These are phyloP conservation scores for Gymnocypris eckloni DNA, from an alignment of 2,797 vertebrate species.

Conservation along the genomic window DNA sequence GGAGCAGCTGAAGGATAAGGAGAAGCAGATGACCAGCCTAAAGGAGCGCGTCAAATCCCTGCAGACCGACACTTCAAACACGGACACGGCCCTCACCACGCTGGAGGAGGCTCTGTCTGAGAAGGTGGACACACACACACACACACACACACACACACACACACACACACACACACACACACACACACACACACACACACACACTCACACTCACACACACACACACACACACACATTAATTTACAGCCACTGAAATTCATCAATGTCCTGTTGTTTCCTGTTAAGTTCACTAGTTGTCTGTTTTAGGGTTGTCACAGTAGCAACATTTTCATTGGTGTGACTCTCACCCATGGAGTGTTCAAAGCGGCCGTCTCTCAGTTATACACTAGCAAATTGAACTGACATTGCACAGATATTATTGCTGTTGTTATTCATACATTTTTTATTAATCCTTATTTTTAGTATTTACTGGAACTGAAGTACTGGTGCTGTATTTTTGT, in stretches of 20 bases:
- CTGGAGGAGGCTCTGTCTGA: constrained; percentile 95
- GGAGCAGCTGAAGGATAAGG: constrained; percentile 95
- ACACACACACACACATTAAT: background rate
- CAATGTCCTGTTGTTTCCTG: background rate
- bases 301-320: background rate
- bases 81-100: constrained; percentile 93
- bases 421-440: background rate
- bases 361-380: background rate
- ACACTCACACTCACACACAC: background rate
- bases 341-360: background rate
- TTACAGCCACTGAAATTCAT: background rate
- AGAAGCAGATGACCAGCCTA: constrained; percentile 93
- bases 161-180: background rate
- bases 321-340: background rate
- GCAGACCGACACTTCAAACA: constrained; percentile 94
- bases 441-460: background rate
- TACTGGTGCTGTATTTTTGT: background rate
- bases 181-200: background rate
- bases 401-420: background rate
- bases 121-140: constrained; percentile 77
- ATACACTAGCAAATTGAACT: background rate
- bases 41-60: constrained; percentile 95
- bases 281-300: background rate
- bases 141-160: background rate
- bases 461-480: background rate